These are phyloP conservation scores for Aphis craccivora DNA, from an alignment of 1,140 invertebrate species.

Conservation along the genomic window DNA sequence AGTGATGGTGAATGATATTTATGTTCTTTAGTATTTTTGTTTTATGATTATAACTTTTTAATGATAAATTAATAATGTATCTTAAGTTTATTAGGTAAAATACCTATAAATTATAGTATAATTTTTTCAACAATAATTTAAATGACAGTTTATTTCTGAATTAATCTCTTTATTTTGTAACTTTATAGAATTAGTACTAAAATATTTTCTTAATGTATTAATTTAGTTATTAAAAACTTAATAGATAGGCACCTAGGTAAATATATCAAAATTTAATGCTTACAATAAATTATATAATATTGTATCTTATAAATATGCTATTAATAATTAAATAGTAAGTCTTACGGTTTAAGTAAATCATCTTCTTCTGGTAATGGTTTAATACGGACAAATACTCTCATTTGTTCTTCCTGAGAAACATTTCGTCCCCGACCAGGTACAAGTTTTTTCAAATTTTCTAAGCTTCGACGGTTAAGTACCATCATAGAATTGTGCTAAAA, in stretches of 20 bases:
- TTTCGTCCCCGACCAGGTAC: slow-evolving; percentile 13
- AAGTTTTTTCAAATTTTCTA: slow-evolving; percentile 50
- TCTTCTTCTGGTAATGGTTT: slow-evolving; percentile 40
- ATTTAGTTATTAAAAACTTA: neutral
- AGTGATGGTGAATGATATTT: too few species aligned
- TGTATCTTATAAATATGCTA: neutral
- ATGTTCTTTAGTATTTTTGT: too few species aligned
- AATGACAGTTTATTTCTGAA: neutral
- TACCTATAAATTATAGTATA: neutral
- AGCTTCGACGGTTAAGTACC: slow-evolving; percentile 48
- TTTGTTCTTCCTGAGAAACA: slow-evolving; percentile 39
- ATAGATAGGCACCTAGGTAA: too few species aligned
- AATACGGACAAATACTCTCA: slow-evolving; percentile 50
- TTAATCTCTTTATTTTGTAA: neutral
- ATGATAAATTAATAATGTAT: too few species aligned
- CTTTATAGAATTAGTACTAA: neutral
- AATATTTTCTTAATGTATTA: neutral
- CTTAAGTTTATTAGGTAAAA: too few species aligned
- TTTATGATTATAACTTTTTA: too few species aligned
- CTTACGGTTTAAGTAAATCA: slow-evolving; percentile 34
- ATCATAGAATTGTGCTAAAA: neutral
- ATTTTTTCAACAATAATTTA: neutral
- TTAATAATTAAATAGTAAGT: neutral
- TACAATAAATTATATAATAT: neutral
- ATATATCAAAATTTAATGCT: neutral